phyloP scores from a whole-genome alignment of 2,113 vertebrate species.

The Loxodonta africana region DNA sequence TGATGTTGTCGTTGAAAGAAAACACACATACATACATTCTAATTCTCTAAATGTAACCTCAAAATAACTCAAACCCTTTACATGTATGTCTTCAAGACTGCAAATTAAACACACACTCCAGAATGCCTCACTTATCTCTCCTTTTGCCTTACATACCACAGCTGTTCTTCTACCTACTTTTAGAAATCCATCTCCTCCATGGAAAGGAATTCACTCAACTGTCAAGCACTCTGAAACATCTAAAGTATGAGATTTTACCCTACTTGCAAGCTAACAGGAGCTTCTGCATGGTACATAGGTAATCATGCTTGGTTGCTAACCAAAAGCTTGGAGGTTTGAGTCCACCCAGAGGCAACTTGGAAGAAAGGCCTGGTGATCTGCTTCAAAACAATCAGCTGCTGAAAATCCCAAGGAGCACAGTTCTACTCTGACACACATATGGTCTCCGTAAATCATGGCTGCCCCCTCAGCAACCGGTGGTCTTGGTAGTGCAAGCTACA shows the following conservation, averaged over 20 bases:
- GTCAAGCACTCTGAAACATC: neutral
- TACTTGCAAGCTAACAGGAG: neutral
- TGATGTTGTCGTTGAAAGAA: conserved; percentile 10
- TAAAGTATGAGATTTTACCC: neutral
- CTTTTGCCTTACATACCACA: neutral
- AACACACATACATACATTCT: neutral
- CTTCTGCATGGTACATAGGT: no score
- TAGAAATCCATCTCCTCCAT: conserved; percentile 1
- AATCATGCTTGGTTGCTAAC: no score
- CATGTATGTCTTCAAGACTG: neutral
- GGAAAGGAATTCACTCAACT: neutral
- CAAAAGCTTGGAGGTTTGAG: no score
- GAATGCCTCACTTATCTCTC: neutral
- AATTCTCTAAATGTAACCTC: neutral
- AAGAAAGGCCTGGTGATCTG: no score
- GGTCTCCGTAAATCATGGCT: no score
- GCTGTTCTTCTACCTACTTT: neutral
- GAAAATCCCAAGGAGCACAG: no score
- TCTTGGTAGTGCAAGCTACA: neutral
- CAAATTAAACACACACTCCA: neutral
- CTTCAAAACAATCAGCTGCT: no score
- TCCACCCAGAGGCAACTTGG: no score
- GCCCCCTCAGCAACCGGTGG: no score
- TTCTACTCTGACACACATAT: no score
- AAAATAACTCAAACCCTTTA: neutral